These are phyloP conservation scores for Heterotilapia buettikoferi DNA, from an alignment of 2,113 vertebrate genomes.

Conservation along the genomic window DNA sequence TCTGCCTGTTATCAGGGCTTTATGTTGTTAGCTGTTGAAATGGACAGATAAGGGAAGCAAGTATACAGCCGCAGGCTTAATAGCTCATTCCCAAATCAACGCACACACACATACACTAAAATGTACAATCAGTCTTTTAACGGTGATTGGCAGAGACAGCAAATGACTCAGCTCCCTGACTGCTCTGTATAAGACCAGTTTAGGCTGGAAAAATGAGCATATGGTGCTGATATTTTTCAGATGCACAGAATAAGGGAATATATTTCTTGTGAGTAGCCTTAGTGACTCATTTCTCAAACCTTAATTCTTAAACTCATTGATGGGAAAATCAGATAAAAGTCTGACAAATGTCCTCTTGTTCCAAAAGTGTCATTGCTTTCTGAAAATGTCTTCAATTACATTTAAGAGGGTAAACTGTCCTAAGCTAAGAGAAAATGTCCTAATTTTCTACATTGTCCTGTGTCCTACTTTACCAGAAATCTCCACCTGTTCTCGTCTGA, in stretches of 20 bases:
- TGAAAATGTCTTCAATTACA: background rate
- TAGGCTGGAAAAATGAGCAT: background rate
- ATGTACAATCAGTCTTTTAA: background rate
- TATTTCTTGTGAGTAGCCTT: background rate
- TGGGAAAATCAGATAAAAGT: background rate
- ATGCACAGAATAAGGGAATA: background rate
- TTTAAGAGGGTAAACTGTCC: background rate
- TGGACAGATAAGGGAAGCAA: constrained; percentile 14
- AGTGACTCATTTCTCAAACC: background rate
- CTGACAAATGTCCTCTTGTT: background rate
- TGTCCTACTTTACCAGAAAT: background rate
- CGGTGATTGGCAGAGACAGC: background rate
- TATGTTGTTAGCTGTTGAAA: background rate
- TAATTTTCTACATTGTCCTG: background rate
- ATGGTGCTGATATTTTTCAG: background rate
- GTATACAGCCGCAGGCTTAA: background rate
- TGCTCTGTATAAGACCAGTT: background rate
- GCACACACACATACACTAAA: background rate
- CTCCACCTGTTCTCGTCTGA: background rate
- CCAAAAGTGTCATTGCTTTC: background rate
- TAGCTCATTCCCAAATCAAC: background rate
- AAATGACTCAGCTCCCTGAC: background rate
- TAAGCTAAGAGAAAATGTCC: background rate
- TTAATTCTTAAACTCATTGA: background rate
- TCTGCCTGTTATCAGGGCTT: background rate